These are phyloP conservation scores for Dendrophyllia cribrosa DNA, from an alignment of 64 coral and sea anemone genomes.

Conservation along the genomic window DNA sequence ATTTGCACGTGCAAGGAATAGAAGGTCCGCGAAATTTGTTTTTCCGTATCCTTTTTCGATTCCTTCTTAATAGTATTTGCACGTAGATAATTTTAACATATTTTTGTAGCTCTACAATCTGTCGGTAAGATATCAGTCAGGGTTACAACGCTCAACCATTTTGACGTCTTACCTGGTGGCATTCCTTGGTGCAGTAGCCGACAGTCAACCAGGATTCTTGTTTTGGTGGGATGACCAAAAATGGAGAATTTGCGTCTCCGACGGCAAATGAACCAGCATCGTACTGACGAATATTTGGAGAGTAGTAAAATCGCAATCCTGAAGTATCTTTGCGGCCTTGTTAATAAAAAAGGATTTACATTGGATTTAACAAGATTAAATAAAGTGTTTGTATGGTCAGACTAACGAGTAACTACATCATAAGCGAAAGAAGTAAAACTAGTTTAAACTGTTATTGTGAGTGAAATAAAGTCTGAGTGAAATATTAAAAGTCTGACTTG, in stretches of 20 bases:
- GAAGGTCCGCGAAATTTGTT: too few species aligned
- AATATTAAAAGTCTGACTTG: too few species aligned
- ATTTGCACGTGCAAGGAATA: too few species aligned
- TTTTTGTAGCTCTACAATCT: too few species aligned
- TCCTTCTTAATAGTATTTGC: too few species aligned
- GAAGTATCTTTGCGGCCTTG: constrained; percentile 62
- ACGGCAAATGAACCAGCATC: constrained; percentile 65
- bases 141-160: background rate
- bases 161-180: background rate
- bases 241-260: background rate
- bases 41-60: too few species aligned
- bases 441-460: background rate
- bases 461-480: too few species aligned
- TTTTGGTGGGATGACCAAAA: constrained; percentile 54
- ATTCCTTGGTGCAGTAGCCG: constrained; percentile 63
- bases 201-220: constrained; percentile 52
- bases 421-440: background rate
- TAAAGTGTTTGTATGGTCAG: too few species aligned
- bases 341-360: background rate
- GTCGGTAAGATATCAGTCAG: background rate
- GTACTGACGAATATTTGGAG: constrained; percentile 39
- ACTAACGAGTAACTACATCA: too few species aligned
- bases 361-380: background rate
- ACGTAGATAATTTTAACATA: too few species aligned
- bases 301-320: constrained; percentile 64